phyloP scores from a whole-genome alignment of 2,113 vertebrate species.

The Eidolon helvum region DNA sequence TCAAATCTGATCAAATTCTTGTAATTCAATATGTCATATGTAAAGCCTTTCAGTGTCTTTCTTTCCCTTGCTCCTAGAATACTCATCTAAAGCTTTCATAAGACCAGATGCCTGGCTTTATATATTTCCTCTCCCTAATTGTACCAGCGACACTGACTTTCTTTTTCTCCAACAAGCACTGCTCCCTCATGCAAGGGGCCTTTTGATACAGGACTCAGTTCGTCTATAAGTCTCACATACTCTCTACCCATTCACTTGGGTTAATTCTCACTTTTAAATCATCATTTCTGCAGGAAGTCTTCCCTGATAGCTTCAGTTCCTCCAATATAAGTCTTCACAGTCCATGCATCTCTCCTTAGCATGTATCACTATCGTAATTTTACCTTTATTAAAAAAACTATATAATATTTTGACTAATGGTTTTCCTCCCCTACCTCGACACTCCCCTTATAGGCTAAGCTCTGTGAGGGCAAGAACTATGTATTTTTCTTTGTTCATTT shows the following conservation, averaged over 20 bases:
- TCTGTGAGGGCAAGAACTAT: not conserved
- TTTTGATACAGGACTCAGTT: not conserved
- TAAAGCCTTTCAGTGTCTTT: not conserved
- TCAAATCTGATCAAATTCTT: not conserved
- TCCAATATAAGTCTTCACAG: not conserved
- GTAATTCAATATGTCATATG: not conserved
- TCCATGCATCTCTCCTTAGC: not conserved
- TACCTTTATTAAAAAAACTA: not conserved
- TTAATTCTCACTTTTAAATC: not conserved
- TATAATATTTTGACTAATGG: not conserved
- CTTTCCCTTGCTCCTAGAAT: not conserved
- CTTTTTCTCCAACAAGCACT: not conserved
- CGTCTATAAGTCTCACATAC: not conserved
- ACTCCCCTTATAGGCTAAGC: not conserved
- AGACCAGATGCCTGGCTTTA: not conserved
- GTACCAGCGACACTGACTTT: not conserved
- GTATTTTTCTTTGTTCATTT: not conserved
- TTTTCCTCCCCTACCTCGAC: not conserved
- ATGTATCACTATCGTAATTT: not conserved
- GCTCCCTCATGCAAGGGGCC: not conserved
- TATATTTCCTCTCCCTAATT: not conserved
- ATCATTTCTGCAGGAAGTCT: not conserved
- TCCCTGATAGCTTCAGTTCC: not conserved
- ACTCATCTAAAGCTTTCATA: not conserved
- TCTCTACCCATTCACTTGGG: not conserved